A percentile compares a stretch with the other conserved stretches of the same genome.
Evolutionary conservation across 1,140 invertebrate genomes (phyloP).

Genomic region (Drosophila miranda): DNA sequence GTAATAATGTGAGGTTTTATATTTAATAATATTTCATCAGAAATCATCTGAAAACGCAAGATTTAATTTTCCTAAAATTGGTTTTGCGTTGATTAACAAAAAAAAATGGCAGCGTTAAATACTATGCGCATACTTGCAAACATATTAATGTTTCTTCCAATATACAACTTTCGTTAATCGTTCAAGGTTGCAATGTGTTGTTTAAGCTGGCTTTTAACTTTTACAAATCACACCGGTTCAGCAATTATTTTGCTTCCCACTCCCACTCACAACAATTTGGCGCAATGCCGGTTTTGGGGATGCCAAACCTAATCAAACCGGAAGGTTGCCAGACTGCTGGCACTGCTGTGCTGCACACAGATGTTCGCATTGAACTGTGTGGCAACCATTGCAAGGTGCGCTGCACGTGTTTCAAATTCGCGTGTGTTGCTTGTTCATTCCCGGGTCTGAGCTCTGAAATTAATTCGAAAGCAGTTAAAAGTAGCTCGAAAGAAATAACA

Average conservation of each 20-base stretch:
- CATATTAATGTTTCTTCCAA: no score
- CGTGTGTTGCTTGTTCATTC: constrained; percentile 31
- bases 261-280: no score
- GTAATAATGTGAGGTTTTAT: constrained; percentile 7
- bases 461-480: neutral
- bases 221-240: no score
- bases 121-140: no score
- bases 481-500: neutral
- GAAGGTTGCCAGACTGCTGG: constrained; percentile 3
- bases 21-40: neutral
- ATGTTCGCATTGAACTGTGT: neutral
- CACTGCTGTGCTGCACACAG: neutral
- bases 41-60: neutral
- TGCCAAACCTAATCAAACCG: constrained; percentile 51
- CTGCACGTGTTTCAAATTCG: constrained; percentile 71
- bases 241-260: no score
- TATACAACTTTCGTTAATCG: no score
- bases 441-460: constrained; percentile 21
- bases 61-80: no score
- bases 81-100: no score
- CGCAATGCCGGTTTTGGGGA: neutral
- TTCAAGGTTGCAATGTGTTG: no score
- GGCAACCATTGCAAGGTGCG: constrained; percentile 18
- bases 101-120: no score
- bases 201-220: no score